Evolutionary conservation across 2,888 invertebrate genomes (phyloP).

Genomic region (Strigamia crassipes): DNA sequence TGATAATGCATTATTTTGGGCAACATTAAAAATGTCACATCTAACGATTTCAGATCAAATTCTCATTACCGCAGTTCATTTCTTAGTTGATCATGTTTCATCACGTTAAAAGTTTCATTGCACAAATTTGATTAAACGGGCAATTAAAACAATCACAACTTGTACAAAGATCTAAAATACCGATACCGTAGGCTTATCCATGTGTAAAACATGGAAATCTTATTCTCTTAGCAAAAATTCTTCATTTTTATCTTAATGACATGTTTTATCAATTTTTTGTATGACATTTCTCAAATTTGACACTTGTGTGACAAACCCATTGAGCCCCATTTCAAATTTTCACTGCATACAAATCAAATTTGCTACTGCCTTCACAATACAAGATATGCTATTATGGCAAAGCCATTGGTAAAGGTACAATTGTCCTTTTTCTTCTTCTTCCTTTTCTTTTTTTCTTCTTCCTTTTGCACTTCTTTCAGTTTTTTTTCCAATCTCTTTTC

Average conservation of each 20-base stretch:
- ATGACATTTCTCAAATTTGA: constrained; percentile 19
- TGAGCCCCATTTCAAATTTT: constrained; percentile 28
- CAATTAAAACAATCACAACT: too few species aligned
- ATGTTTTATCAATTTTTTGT: constrained; percentile 1
- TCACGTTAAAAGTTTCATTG: too few species aligned
- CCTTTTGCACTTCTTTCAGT: not conserved
- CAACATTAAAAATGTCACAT: too few species aligned
- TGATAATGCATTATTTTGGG: too few species aligned
- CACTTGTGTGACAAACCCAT: constrained; percentile 20
- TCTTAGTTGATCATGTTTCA: too few species aligned
- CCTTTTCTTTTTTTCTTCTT: not conserved
- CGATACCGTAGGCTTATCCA: not conserved
- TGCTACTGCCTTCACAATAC: not conserved
- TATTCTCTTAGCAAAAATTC: not conserved
- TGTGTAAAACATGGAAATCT: not conserved
- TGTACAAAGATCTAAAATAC: too few species aligned
- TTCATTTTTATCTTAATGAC: constrained; percentile 18
- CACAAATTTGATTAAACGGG: too few species aligned
- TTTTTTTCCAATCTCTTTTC: constrained; percentile 23
- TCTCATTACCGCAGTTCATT: too few species aligned
- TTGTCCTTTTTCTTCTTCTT: not conserved
- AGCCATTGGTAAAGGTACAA: constrained; percentile 33
- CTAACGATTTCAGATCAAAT: too few species aligned
- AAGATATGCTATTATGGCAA: not conserved
- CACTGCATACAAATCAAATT: constrained; percentile 32